Base-by-base conservation (phyloP, 1,140 invertebrate species). In the Uloborus diversus region DNA sequence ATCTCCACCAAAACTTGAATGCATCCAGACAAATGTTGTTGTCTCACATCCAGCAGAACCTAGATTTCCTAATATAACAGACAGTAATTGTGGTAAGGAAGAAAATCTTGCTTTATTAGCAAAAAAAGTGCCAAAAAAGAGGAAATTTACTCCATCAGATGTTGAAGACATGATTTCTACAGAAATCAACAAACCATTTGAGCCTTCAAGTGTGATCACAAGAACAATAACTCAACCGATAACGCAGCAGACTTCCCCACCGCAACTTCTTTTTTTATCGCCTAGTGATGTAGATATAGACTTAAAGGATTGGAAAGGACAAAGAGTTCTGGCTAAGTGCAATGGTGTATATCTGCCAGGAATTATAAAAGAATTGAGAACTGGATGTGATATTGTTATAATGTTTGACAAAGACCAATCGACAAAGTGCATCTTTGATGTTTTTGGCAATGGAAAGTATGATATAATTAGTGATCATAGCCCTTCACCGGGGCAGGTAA, bases 381-480 rank as follows among this genome's bases (percentile, higher is more conserved):
- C 89, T 89, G 86, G 90, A 89, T 37, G 89, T 87, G 90, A 92
- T 86, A 90, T 95, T 81, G 89, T 90, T 61, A 91, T 95, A 25
- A 89, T 92, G 85, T 90, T 95, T 81, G 94, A 95, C 87, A 87
- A 88, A 82, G 89, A 90, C 71, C 90, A 89, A 35, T 90, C 91
- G 79, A 84, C 90, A 23, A 88, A 92, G 62, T 89, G 90, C 51
- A 88, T 87, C 87, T 89, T 82, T 82, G 86, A 86, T 86, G 88
- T 88, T 78, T 90, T 96, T 83, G 92, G 92, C 84, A 88, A 89
- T 81, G 91, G 93, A 82, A 93, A 93, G 85, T 93, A 91, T 86
- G 94, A 96, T 87, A 91, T 99, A 83, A 96, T 99, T 83, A 92
- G 94, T 86, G 96, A 98, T 87, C 94, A 96, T 81, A 94, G 94